phyloP scores from a whole-genome alignment of 2,888 invertebrate species.

The Xestia rhomboidea region DNA sequence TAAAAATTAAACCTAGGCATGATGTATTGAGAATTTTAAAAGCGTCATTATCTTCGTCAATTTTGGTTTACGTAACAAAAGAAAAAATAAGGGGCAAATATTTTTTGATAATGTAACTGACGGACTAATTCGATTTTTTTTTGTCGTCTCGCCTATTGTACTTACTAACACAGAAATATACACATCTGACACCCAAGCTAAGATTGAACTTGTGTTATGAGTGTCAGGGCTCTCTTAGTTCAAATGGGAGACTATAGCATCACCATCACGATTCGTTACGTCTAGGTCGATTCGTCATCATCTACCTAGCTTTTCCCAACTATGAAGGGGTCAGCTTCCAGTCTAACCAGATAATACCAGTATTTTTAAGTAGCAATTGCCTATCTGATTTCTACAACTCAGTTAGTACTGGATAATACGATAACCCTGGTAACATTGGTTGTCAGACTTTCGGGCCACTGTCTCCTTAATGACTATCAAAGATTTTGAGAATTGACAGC shows the following conservation, averaged over 20 bases:
- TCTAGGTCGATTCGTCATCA: background rate
- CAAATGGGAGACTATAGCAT: background rate
- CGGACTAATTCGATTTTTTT: too few species aligned
- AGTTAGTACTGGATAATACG: background rate
- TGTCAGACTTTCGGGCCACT: background rate
- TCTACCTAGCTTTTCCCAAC: background rate
- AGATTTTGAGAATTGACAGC: background rate
- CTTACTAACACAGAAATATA: too few species aligned
- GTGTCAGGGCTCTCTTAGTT: too few species aligned
- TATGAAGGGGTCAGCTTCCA: background rate
- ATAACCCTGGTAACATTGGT: background rate
- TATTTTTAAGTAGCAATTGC: background rate
- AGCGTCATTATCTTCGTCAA: too few species aligned
- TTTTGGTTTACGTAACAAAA: too few species aligned
- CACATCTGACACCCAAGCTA: too few species aligned
- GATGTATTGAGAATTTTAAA: too few species aligned
- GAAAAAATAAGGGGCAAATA: too few species aligned
- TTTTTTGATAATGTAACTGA: too few species aligned
- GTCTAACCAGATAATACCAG: background rate
- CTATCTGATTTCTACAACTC: background rate
- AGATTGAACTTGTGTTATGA: too few species aligned
- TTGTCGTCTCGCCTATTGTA: too few species aligned
- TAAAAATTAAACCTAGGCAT: too few species aligned
- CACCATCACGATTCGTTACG: background rate
- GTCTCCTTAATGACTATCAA: background rate